Conservation (phyloP, 2,797 vertebrate genomes). For the Amblyraja radiata region DNA sequence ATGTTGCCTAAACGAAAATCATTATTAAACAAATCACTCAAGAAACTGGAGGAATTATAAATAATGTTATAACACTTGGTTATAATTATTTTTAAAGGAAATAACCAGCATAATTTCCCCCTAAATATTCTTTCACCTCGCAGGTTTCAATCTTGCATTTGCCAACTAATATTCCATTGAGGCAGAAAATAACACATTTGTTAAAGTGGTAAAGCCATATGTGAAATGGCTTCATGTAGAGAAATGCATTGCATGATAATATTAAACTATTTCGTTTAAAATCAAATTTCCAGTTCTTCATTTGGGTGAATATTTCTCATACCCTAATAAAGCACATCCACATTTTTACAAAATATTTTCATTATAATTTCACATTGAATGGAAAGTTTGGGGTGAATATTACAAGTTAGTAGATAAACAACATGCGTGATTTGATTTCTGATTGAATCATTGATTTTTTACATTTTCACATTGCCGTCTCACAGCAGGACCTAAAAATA, state of each 20-base stretch:
- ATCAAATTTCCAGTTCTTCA: background rate
- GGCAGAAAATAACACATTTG: background rate
- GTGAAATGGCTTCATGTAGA: constrained; percentile 12
- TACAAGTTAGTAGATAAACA: background rate
- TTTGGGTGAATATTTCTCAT: background rate
- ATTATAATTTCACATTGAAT: background rate
- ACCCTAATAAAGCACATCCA: background rate
- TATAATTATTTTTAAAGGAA: background rate
- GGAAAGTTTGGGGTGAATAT: background rate
- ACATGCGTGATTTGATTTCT: background rate
- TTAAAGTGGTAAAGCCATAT: background rate
- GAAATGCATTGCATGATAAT: background rate
- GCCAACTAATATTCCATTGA: background rate
- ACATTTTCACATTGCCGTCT: background rate
- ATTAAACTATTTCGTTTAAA: background rate
- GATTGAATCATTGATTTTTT: background rate
- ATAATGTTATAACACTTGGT: background rate
- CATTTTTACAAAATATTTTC: background rate
- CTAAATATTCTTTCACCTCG: background rate
- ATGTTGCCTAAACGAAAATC: background rate
- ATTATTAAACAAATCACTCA: background rate
- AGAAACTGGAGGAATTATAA: background rate
- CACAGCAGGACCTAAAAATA: background rate
- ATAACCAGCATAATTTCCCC: background rate
- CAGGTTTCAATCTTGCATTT: background rate